Evolutionary conservation across 2,797 vertebrate genomes (phyloP), one percentile per base, ranked within the genome.

Genomic region (Thamnophis elegans): DNA sequence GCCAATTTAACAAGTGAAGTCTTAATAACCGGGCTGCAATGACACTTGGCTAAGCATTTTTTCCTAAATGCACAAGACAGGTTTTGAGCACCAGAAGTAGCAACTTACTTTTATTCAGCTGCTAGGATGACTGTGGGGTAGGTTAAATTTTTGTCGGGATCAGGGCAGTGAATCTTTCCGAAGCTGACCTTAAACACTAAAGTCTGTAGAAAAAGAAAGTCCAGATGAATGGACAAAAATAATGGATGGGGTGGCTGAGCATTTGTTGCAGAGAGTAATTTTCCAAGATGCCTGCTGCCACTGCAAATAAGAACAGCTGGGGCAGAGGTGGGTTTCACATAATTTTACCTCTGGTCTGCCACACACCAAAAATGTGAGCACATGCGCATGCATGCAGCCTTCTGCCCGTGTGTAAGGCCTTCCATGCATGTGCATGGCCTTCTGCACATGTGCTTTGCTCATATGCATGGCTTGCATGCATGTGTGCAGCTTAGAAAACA

Each of bases 21-120:
- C 95, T 96, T 94, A 97, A 97, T 97, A 96, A 97, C 95, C 96
- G 96, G 36, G 93, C 93, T 96, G 94, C 96, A 94, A 94, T 97
- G 95, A 97, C 96, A 97, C 96, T 97, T 96, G 96, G 95, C 95
- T 96, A 95, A 95, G 96, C 95, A 96, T 96, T 96, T 95, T 95
- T 95, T 96, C 95, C 94, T 96, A 97, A 95, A 96, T 96, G 96
- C 62, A 92, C 96, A 95, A 95, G 96, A 93, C 97, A 96, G 94
- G 94, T 92, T 95, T 95, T 91, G 93, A 96, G 95, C 92, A 94
- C 95, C 95, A 96, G 96, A 86, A 95, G 96, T 95, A 94, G 92
- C 96, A 96, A 97, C 78, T 97, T 96, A 96, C 93, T 85, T 91
- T 96, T 47, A 58, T 95, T 95, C 96, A 96, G 96, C 96, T 96